Base-by-base conservation (phyloP, 1,140 invertebrate species). In the Drosophila tsacasi region DNA sequence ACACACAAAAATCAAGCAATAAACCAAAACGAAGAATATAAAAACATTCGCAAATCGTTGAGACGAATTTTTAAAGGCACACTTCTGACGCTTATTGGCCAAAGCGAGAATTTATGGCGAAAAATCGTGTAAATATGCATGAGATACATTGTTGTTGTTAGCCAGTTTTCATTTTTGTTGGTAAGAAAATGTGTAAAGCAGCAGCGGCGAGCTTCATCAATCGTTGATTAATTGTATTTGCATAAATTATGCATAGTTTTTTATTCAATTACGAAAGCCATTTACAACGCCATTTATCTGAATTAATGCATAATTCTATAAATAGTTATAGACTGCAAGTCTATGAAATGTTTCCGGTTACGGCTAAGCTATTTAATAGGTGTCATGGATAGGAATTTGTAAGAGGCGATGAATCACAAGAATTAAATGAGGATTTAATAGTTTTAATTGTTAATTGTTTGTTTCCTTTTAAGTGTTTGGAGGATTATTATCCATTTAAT, bases 111-210 rank as follows among this genome's bases (percentile, higher is more conserved):
- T 85, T 90, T 82, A 90, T 85, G 25, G 71, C 57, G 60, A 90
- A 89, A 89, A 90, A 69, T 69, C 85, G 85, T 90, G 85, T 72
- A 79, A 79, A 90, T 74, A 89, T 89, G 85, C 81, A 64, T 35
- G 58, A 54, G 57, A 46, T 61, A 61, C 62, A 50, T 47, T 83
- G 66, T 50, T 83, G 66, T 46, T 57, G 42, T 49, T 21, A 37
- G 37, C 15, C 44, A 25, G 13, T 10, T 30, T 35, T 7, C n/a
- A n/a, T 25, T 25, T 19, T 46, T n/a, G 10, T 46, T 19, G 40
- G 15, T 39, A 47, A 39, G 37, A 76, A 61, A 72, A 39, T 37
- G 54, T n/a, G 25, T n/a, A 30, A 19, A 32, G 32, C 32, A 27
- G 58, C n/a, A 17, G 19, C 39, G 23, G 35, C n/a, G 37, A 8